Base-by-base conservation (phyloP, 2,888 invertebrate genomes). In the Syrphus vitripennis region DNA sequence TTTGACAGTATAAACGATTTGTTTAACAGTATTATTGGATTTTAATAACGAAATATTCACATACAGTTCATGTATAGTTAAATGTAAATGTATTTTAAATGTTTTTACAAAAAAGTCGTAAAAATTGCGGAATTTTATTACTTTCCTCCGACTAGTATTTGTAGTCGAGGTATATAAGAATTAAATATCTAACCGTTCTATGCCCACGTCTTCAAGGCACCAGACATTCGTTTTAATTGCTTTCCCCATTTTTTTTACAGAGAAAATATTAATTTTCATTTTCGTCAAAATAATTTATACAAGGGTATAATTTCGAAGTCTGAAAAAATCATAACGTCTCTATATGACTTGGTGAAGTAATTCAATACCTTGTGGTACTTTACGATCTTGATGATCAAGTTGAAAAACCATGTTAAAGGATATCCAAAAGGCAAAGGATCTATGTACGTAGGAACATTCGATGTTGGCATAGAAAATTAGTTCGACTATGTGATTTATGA, bases 1-100 rank as follows among this genome's bases (percentile, higher is more conserved):
- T 87, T 87, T 87, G 87, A 87, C 87, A 87, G 79, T 48, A 71
- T 24, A 40, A 87, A 87, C 87, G 87, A 83, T 83, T 87, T 87
- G 87, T 87, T 83, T 83, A 75, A 53, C 10, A 79, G 61, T 45
- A 75, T 75, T 71, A 87, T 83, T 63, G 53, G 45, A 72, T 71
- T 87, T 87, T 87, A 87, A 87, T 83, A 87, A 77, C 78, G 29
- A 29, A 37, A 50, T 67, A 55, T 37, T 55, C 42, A 31, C 24
- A 55, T 50, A 21, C 31, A 50, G 50, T 59, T 70, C 78, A 87
- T 74, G 50, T 74, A 53, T 55, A 74, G 40, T 53, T 67, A 14
- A 24, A 24, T 14, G 34, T 34, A 9, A 34, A 67, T 31, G 61
- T 37, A 57, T 63, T 79, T 26, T 21, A 69, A 79, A 61, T 63